A percentile compares a stretch with the other conserved stretches of the same genome.
Evolutionary conservation across 2,113 vertebrate genomes (phyloP).

Genomic region (Meleagris gallopavo): DNA sequence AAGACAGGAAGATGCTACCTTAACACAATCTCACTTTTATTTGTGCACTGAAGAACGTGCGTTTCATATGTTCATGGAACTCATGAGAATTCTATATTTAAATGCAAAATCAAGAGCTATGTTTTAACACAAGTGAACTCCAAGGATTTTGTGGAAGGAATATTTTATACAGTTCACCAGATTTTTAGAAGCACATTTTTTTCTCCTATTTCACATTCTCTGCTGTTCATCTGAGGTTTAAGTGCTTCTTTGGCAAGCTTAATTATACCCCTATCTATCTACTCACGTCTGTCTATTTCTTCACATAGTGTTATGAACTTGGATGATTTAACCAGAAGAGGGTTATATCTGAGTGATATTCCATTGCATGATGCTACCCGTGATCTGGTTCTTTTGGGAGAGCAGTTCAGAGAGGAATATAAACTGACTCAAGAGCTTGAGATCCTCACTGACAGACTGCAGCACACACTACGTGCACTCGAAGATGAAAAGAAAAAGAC

Average conservation of each 20-base stretch:
- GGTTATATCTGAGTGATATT: conserved; percentile 97
- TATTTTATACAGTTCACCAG: not conserved
- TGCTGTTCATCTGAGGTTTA: not conserved
- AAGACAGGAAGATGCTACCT: not conserved
- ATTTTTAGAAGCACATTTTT: not conserved
- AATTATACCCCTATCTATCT: not conserved
- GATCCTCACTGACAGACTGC: conserved; percentile 95
- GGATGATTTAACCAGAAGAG: conserved; percentile 94
- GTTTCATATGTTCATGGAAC: not conserved
- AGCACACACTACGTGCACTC: conserved; percentile 94
- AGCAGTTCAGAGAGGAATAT: conserved; percentile 98
- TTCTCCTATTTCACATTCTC: not conserved
- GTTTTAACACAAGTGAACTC: not conserved
- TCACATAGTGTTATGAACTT: conserved; percentile 94
- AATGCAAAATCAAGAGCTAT: not conserved
- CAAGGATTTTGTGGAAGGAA: fast-evolving
- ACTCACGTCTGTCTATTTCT: not conserved
- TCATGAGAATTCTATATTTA: not conserved
- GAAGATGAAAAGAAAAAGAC: conserved; percentile 99
- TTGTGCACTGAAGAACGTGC: not conserved
- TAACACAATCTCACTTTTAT: not conserved
- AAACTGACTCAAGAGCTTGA: conserved; percentile 97
- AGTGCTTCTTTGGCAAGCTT: not conserved
- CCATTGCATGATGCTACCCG: conserved; percentile 96
- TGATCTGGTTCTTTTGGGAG: conserved; percentile 95